Base-by-base conservation (phyloP, 2,888 invertebrate genomes). In the Drosophila macrospina region DNA sequence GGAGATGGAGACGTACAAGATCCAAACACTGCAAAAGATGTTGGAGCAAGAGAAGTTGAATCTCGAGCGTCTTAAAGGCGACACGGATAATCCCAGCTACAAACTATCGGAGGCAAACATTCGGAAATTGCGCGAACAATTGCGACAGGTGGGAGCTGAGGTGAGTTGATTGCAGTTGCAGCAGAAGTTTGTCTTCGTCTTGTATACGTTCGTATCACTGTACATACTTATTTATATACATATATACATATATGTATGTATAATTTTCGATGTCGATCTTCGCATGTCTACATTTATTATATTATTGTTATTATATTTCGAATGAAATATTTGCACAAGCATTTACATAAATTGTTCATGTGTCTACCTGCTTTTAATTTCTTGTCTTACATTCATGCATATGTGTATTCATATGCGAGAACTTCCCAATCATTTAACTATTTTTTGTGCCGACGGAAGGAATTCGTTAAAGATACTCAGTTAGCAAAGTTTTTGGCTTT, bases 11-110 rank as follows among this genome's bases (percentile, higher is more conserved):
- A 94, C 95, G 62, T 95, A 97, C 80, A 95, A 96, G 88, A 95
- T 96, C 61, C 95, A 96, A 91, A 97, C 98, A 15, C 94, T 98
- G 75, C 95, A 96, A 79, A 93, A 97, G 89, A 98, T 98, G 98
- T 93, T 98, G 77, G 97, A 97, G 86, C 95, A 97, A 87, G 97
- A 97, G 89, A 95, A 95, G 91, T 94, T 95, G 85, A 96, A 96
- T 92, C 94, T 97, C 81, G 95, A 97, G 83, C 94, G 95, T 82
- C 93, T 97, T 68, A 94, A 96, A 69, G 95, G 89, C 55, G 90
- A 92, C 24, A 86, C 84, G 32, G 90, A 89, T 55, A 91, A 90
- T 86, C 89, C 89, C 56, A 89, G 90, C 69, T 91, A 90, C 63
- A 92, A 92, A 79, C 75, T 90, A 11, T 92, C 92, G 2, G 92